Evolutionary conservation across 2,113 vertebrate genomes (phyloP), one percentile per base, ranked within the genome.

Genomic region (Aplodontia rufa): DNA sequence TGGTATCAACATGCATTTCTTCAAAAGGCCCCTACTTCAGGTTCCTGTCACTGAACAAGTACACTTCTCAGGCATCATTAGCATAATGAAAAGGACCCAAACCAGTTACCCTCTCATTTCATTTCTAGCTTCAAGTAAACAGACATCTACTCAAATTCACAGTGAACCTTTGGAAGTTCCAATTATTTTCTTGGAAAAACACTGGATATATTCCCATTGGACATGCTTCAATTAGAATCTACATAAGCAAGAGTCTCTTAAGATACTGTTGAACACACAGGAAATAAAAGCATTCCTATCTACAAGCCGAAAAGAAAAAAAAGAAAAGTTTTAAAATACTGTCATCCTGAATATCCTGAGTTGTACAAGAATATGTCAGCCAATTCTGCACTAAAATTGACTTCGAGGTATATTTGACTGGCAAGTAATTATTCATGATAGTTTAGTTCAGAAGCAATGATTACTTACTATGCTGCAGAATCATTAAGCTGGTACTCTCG

Each of bases 401-500:
- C 62, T 75, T 26, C 24, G 45, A 83, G n/a, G 82, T 87, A 64
- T 32, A 87, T 69, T 4, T 86, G 28, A 91, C 35, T 55, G 74
- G 28, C n/a, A 76, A 55, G 75, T 91, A 45, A 90, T 84, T 68
- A 93, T 74, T 91, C 53, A 19, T 6, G 53, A 66, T 12, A 26
- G 81, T n/a, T 96, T 53, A n/a, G 71, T 75, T 89, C 71, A 80
- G 53, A 96, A 82, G 58, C 58, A 69, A 17, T 8, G 66, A 94
- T 90, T 95, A 99, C 99, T 99, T 98, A 99, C 99, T 99, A 99
- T 76, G 99, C 99, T 40, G 99, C 99, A 26, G 99, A 99, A 97
- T 99, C 99, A 97, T 99, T 99, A 92, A 99, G 99, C 97, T 99
- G 99, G 98, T 99, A 99, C 91, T 99, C 99, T 75, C 99, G 99